Evolutionary conservation across 1,140 invertebrate genomes (phyloP), one percentile per base, ranked within the genome.

Genomic region (Zaprionus ghesquierei): DNA sequence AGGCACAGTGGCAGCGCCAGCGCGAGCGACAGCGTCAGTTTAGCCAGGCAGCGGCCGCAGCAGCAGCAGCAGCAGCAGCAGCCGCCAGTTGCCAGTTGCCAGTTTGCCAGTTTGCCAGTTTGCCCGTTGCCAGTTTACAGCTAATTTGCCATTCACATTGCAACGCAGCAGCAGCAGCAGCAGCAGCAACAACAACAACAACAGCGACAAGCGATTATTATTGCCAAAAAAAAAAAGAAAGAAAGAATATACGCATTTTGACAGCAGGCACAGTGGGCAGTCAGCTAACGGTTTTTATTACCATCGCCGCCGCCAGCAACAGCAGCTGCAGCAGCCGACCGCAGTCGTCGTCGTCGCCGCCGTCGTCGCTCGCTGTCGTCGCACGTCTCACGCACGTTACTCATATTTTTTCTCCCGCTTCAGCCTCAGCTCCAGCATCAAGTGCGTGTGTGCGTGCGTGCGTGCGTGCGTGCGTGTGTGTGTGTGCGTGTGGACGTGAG

Each of bases 81-180:
- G 71, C 46, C 54, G 70, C 75, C 64, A 69, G 53, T 72, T 60
- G 55, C 63, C 70, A 62, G 41, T 70, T 70, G 68, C 62, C 63
- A 66, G 46, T 65, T 58, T 65, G 69, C 69, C 63, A 31, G 13
- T 8, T 46, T 12, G 22, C 49, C 61, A 35, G 20, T 15, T 41
- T 53, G 51, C 53, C 51, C 29, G 54, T 66, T 56, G 63, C 63
- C 53, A 68, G 41, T 70, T 70, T 76, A 61, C 64, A 69, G 77
- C 75, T 77, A 77, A 77, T 77, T 77, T 77, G 75, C 75, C 72
- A 77, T 75, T 69, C 72, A 75, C 61, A 77, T 25, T 25, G 76
- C 56, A 69, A 59, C 66, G n/a, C n/a, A n/a, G n/a, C n/a, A n/a
- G n/a, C n/a, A n/a, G n/a, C n/a, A 75, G 55, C 64, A 54, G 13